Percentiles rank a stretch among this genome's conserved stretches.
phyloP scores from a whole-genome alignment of 1,140 invertebrate genomes.

The Drosophila quadrilineata region DNA sequence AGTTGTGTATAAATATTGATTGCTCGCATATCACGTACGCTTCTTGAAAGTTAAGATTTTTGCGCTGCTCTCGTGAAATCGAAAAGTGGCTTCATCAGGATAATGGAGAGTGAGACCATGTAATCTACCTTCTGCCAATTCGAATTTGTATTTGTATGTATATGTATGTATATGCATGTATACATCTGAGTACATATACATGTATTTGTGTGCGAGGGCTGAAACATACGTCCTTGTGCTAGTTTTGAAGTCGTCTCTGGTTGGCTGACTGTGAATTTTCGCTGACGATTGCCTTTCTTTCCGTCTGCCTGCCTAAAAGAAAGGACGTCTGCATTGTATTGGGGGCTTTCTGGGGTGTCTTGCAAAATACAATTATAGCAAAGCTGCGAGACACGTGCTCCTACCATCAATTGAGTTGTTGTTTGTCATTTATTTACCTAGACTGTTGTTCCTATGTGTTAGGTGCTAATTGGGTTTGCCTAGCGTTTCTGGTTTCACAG shows the following conservation, averaged over 20 bases:
- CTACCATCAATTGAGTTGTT: slow-evolving; percentile 71
- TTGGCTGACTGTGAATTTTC: slow-evolving; percentile 58
- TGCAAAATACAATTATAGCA: slow-evolving; percentile 65
- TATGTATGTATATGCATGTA: slow-evolving; percentile 8
- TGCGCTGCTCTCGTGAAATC: slow-evolving; percentile 12
- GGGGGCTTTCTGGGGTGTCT: not conserved
- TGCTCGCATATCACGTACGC: slow-evolving; percentile 66
- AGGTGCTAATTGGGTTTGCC: slow-evolving; percentile 76
- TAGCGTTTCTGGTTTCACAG: not conserved
- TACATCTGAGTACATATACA: not conserved
- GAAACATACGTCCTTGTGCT: slow-evolving; percentile 67
- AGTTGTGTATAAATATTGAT: slow-evolving; percentile 71
- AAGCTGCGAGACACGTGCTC: slow-evolving; percentile 60
- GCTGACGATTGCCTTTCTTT: slow-evolving; percentile 72
- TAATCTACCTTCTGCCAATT: slow-evolving; percentile 29
- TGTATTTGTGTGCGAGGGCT: slow-evolving; percentile 12
- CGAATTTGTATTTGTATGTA: slow-evolving; percentile 11
- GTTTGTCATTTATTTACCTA: slow-evolving; percentile 75
- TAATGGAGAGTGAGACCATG: slow-evolving; percentile 37
- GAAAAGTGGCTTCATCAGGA: slow-evolving; percentile 20
- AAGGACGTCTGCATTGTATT: slow-evolving; percentile 42
- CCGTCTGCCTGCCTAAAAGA: slow-evolving; percentile 57
- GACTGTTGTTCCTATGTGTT: slow-evolving; percentile 53
- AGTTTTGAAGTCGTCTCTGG: slow-evolving; percentile 62
- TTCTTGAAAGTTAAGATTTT: slow-evolving; percentile 66